These are phyloP conservation scores for Poecilia picta DNA, from an alignment of 2,797 vertebrate species.

Conservation along the genomic window DNA sequence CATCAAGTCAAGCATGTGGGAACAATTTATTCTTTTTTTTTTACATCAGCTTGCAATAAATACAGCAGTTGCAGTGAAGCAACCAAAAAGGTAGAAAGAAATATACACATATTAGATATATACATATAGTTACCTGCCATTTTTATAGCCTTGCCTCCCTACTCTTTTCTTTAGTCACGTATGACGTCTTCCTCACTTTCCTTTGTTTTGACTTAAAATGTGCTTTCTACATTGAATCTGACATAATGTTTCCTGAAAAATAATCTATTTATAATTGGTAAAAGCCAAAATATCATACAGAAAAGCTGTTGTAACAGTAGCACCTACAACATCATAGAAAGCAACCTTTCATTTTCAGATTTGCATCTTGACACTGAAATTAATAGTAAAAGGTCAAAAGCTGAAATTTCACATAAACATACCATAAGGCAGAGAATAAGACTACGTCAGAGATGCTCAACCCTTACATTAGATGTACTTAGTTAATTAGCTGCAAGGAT, in stretches of 20 bases:
- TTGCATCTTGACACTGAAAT: conserved; percentile 24
- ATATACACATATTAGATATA: no score
- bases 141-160: no score
- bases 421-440: background rate
- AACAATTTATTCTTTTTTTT: background rate
- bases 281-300: conserved; percentile 24
- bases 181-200: no score
- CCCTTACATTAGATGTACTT: conserved; percentile 22
- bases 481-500: conserved; percentile 49
- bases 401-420: conserved; percentile 22
- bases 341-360: conserved; percentile 3
- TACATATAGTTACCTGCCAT: no score
- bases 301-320: background rate
- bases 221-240: no score
- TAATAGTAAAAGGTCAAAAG: conserved; percentile 25
- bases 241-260: no score
- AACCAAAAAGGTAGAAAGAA: background rate
- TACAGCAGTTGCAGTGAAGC: conserved; percentile 27
- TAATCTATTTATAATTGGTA: background rate
- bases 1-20: background rate
- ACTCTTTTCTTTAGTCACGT: no score
- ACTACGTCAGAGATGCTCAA: conserved; percentile 1
- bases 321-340: conserved; percentile 8
- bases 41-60: background rate
- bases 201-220: no score